phyloP scores from a whole-genome alignment of 2,113 vertebrate genomes.

The Brevimyrus niger region DNA sequence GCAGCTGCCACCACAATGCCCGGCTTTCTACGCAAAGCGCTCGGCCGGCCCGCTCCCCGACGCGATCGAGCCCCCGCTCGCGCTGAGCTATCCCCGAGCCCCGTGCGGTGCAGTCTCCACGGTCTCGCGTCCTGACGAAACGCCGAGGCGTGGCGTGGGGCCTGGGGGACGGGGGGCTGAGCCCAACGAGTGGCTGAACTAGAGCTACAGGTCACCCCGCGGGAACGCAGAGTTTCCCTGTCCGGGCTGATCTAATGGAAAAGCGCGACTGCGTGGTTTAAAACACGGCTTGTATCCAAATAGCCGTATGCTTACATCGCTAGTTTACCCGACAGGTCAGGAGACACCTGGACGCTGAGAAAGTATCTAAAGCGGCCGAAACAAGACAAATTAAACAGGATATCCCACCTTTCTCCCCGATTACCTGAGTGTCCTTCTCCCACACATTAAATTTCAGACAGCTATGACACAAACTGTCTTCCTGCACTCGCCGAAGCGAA shows the following conservation, averaged over 20 bases:
- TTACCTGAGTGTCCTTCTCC: not conserved
- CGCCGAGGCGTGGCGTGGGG: conserved; percentile 46
- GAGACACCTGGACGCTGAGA: not conserved
- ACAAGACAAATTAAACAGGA: not conserved
- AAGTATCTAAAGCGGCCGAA: not conserved
- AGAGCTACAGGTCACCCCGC: not conserved
- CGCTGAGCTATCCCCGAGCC: not conserved
- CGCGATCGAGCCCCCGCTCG: not conserved
- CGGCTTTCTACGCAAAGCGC: not conserved
- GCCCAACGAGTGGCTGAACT: not conserved
- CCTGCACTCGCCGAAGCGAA: not conserved
- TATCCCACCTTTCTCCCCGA: not conserved
- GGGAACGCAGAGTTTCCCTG: not conserved
- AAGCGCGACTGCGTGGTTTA: not conserved
- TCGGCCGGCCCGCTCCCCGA: not conserved
- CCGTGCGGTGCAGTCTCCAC: not conserved
- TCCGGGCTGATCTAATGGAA: not conserved
- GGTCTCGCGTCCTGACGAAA: conserved; percentile 17
- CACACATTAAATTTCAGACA: not conserved
- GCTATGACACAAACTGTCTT: not conserved
- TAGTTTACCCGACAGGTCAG: not conserved
- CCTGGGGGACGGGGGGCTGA: conserved; percentile 27
- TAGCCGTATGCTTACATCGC: not conserved
- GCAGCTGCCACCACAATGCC: not conserved
- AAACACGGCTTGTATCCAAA: not conserved